These are phyloP conservation scores for Saccopteryx bilineata DNA, from an alignment of 2,113 vertebrate genomes.

Conservation along the genomic window DNA sequence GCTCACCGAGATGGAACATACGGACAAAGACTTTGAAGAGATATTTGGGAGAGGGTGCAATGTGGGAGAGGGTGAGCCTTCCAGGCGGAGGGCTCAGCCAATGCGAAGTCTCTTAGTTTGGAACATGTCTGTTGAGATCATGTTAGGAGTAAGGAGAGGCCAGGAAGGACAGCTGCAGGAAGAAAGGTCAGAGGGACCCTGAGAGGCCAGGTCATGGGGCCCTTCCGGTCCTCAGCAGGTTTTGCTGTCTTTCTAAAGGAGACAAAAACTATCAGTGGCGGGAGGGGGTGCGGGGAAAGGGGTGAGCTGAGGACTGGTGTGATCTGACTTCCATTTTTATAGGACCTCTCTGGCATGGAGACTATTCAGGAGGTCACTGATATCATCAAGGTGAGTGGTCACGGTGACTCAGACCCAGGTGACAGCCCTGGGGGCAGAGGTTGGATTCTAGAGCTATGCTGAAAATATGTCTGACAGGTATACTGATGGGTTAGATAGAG, in stretches of 20 bases:
- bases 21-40: neutral
- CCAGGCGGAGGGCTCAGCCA: neutral
- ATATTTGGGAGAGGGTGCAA: neutral
- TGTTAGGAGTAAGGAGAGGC: neutral
- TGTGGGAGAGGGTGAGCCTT: no score
- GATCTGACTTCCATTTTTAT: neutral
- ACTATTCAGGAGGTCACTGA: neutral
- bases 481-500: neutral
- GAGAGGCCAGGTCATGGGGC: neutral
- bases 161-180: neutral
- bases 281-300: no score
- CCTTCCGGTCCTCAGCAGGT: neutral
- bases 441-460: neutral
- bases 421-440: neutral
- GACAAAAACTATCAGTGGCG: neutral
- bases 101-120: neutral
- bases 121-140: neutral
- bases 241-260: neutral
- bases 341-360: no score
- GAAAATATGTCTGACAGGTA: neutral
- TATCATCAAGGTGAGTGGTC: neutral
- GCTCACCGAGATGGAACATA: no score
- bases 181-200: accelerated
- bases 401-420: neutral
- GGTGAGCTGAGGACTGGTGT: neutral